Conservation (phyloP, 2,888 invertebrate species). For the Poecilobothrus nobilitatus region DNA sequence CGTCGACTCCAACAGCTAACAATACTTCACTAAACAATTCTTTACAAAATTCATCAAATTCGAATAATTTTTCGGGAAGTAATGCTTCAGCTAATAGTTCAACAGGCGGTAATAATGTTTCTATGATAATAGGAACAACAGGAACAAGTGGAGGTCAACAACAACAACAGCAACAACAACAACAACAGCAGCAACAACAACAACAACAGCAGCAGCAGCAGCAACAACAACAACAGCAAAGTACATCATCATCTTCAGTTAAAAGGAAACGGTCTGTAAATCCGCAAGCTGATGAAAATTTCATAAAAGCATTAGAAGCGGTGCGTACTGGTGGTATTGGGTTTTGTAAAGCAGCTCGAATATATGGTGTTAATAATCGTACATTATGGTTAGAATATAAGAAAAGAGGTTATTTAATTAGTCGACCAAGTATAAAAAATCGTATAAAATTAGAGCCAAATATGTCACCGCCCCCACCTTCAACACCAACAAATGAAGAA, state of each 20-base stretch:
- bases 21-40: neutral
- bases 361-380: conserved; percentile 77
- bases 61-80: neutral
- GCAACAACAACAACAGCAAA: conserved; percentile 23
- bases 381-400: conserved; percentile 80
- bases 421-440: conserved; percentile 67
- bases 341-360: conserved; percentile 74
- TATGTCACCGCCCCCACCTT: conserved; percentile 52
- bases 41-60: conserved; percentile 8
- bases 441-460: conserved; percentile 61
- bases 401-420: conserved; percentile 74
- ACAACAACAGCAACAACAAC: conserved; percentile 20
- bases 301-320: conserved; percentile 70
- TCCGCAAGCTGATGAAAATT: conserved; percentile 76
- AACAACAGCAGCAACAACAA: conserved; percentile 23
- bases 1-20: conserved; percentile 21
- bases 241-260: conserved; percentile 31
- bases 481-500: conserved; percentile 43
- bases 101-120: neutral
- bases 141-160: neutral
- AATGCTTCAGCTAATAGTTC: neutral
- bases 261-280: conserved; percentile 67
- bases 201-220: conserved; percentile 21
- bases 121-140: neutral
- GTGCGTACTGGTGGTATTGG: conserved; percentile 76